phyloP scores from a whole-genome alignment of 2,888 invertebrate genomes.

The Adelphocoris suturalis region DNA sequence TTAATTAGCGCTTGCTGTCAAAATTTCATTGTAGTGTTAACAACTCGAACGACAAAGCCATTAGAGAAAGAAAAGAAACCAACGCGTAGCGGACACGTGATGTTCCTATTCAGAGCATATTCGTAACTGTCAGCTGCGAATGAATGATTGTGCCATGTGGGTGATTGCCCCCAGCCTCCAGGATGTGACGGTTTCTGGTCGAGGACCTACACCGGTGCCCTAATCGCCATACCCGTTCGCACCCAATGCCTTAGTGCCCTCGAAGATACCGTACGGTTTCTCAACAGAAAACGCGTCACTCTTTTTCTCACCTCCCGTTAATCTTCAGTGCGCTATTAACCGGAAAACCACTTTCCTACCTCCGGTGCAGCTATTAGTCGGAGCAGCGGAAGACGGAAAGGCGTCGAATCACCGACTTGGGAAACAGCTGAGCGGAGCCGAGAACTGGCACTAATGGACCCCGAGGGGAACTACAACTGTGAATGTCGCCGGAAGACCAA shows the following conservation, averaged over 20 bases:
- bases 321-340: conserved; percentile 14
- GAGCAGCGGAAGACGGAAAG: conserved; percentile 9
- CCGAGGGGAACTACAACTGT: conserved; percentile 23
- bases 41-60: background rate
- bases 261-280: background rate
- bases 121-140: conserved; percentile 3
- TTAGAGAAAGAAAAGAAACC: background rate
- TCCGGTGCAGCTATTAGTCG: conserved; percentile 4
- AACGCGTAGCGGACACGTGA: background rate
- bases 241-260: background rate
- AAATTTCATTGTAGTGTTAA: too few relatives aligned
- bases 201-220: background rate
- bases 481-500: conserved; percentile 7
- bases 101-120: background rate
- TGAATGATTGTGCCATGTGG: background rate
- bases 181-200: background rate
- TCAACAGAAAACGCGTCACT: conserved; percentile 19
- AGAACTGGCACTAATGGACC: background rate
- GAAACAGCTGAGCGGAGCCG: conserved; percentile 11
- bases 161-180: background rate
- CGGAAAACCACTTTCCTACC: conserved; percentile 36
- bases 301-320: background rate
- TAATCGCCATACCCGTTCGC: conserved; percentile 8
- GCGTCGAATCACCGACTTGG: conserved; percentile 3
- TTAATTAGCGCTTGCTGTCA: too few relatives aligned